Evolutionary conservation across 1,140 invertebrate species (phyloP), one percentile per base, ranked within the genome.

Genomic region (Drosophila pectinifera): DNA sequence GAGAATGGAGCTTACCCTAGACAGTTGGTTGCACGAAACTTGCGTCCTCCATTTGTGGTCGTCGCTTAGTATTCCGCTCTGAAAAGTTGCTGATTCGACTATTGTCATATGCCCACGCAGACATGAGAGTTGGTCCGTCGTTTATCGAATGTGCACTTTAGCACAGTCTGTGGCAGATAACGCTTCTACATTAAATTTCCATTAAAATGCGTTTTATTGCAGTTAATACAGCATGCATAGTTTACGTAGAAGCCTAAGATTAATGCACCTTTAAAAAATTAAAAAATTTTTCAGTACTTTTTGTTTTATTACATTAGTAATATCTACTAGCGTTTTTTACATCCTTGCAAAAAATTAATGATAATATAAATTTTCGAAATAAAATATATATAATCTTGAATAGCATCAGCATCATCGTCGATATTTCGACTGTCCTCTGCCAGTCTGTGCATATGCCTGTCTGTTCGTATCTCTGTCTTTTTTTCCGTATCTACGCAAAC

Each of bases 131-230:
- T 26, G 16, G 28, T 58, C 11, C 18, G 39, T 58, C 57, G 67
- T 64, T 70, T 59, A 69, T 56, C 62, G 57, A 61, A 68, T 34
- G 11, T 34, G 31, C 31, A 34, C 31, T 34, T 34, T 34, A 34
- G 31, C 42, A 56, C 72, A 62, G 63, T 69, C 43, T 69, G 63
- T 51, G 63, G 38, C 77, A 73, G 77, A 79, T 79, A 79, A 79
- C 77, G 77, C 73, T 79, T 80, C 68, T 53, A 80, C 73, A 77
- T 77, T 80, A 73, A 80, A 80, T 77, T 80, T 61, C 57, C 73
- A 80, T 80, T 78, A 78, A 80, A 80, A 69, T 80, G 69, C 74
- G 74, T 80, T 74, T 78, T 80, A 80, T 80, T 80, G 75, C 63
- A 74, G 75, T 78, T 69, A 63, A 78, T 64, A 56, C 69, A 74